A percentile compares a stretch with the other conserved stretches of the same genome.
Evolutionary conservation across 2,113 vertebrate genomes (phyloP).

Genomic region (Takifugu bimaculatus): DNA sequence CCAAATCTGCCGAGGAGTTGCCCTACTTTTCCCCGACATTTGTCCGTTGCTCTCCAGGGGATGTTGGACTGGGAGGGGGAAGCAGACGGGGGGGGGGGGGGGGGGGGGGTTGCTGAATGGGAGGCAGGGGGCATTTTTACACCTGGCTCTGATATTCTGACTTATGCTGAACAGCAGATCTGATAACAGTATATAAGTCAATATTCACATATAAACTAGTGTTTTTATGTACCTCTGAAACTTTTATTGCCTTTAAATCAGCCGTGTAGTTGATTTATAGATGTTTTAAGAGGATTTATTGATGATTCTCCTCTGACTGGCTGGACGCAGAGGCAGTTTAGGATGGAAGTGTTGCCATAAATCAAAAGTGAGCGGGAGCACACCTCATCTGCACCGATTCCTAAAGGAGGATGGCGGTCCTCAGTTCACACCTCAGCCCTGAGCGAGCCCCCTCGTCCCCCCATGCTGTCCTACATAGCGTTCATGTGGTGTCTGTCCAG

Average conservation of each 20-base stretch:
- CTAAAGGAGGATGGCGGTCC: constrained; percentile 13
- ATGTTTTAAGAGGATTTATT: no score
- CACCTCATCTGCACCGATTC: constrained; percentile 18
- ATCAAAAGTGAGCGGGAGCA: constrained; percentile 5
- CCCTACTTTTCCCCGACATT: constrained; percentile 46
- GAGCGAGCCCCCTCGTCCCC: constrained; percentile 12
- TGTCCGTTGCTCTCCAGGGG: constrained; percentile 17
- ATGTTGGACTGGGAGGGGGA: constrained; percentile 17
- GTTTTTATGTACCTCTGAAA: no score
- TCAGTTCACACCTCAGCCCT: constrained; percentile 27
- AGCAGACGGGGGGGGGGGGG: not conserved
- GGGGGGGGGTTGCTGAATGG: not conserved
- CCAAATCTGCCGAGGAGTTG: constrained; percentile 47
- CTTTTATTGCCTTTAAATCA: no score
- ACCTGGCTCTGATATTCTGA: not conserved
- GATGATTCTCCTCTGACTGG: no score
- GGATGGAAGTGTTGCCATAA: constrained; percentile 3
- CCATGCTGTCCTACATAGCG: constrained; percentile 57
- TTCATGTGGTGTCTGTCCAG: constrained; percentile 47
- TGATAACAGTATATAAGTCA: not conserved
- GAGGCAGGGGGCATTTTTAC: not conserved
- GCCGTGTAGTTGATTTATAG: no score
- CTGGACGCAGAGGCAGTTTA: no score
- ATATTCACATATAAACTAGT: no score
- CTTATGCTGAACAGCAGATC: no score